Evolutionary conservation across 2,888 invertebrate species (phyloP).

Genomic region (Morpho helenor): DNA sequence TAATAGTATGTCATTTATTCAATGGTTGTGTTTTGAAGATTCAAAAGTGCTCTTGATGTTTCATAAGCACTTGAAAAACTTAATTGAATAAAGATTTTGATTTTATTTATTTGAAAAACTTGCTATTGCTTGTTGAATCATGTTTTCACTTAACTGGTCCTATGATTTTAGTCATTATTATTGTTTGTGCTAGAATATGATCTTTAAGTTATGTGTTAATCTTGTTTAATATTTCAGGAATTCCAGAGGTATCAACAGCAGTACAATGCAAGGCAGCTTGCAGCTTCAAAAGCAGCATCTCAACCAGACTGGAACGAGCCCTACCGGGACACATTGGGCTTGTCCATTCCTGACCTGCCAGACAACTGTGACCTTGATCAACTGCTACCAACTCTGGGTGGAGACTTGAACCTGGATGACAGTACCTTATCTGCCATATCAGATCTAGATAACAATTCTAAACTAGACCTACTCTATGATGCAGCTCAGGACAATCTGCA

Average conservation of each 20-base stretch:
- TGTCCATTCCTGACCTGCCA: slow-evolving; percentile 63
- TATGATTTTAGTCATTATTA: too few species aligned
- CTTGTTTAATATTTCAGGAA: slow-evolving; percentile 55
- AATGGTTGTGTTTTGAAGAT: too few species aligned
- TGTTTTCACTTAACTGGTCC: too few species aligned
- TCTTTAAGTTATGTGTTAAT: neutral
- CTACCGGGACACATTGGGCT: slow-evolving; percentile 62
- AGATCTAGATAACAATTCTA: slow-evolving; percentile 58
- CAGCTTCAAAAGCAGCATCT: slow-evolving; percentile 55
- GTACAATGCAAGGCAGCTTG: slow-evolving; percentile 79
- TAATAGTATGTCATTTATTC: too few species aligned
- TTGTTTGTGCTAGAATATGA: neutral
- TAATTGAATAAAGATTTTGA: too few species aligned
- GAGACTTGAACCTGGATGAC: slow-evolving; percentile 78
- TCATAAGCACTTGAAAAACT: too few species aligned
- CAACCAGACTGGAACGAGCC: slow-evolving; percentile 73
- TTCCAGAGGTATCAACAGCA: slow-evolving; percentile 82
- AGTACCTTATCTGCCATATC: slow-evolving; percentile 57
- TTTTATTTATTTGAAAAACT: too few species aligned
- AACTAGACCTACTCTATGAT: slow-evolving; percentile 61
- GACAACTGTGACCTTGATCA: slow-evolving; percentile 81
- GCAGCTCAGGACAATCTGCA: slow-evolving; percentile 28
- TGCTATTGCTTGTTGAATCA: too few species aligned
- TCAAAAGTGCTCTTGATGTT: too few species aligned
- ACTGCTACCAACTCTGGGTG: slow-evolving; percentile 80